These are phyloP conservation scores for Agonopterix subpropinquella DNA, from an alignment of 2,888 invertebrate genomes.

Conservation along the genomic window DNA sequence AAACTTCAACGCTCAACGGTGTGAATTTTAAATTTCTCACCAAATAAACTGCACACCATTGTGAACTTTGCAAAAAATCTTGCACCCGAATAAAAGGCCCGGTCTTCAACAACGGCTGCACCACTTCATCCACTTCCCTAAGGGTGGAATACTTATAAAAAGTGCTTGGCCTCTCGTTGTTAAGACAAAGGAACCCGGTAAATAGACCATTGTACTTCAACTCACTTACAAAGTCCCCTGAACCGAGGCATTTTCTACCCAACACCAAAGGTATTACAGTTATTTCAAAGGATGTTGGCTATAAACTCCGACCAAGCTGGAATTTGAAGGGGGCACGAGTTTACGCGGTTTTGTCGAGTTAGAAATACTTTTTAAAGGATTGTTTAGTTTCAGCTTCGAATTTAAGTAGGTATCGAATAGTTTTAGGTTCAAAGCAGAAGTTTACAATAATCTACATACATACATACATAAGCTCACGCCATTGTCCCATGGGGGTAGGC, in stretches of 20 bases:
- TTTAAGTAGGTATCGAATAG: too few species aligned
- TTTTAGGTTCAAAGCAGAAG: too few species aligned
- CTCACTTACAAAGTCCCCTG: constrained; percentile 4
- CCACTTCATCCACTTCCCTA: constrained; percentile 22
- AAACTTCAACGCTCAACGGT: background rate
- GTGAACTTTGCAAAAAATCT: background rate
- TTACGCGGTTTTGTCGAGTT: constrained; percentile 8
- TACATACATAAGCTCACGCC: too few species aligned
- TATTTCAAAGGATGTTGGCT: too few species aligned
- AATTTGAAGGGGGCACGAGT: constrained; percentile 19
- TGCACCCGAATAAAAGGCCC: constrained; percentile 11
- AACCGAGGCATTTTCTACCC: too few species aligned
- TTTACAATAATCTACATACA: too few species aligned
- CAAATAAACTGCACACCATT: background rate
- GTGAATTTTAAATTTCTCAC: background rate
- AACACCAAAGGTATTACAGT: too few species aligned
- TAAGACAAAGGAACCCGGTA: constrained; percentile 54
- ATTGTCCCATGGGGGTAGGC: too few species aligned
- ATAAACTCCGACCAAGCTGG: constrained; percentile 27
- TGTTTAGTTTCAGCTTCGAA: constrained; percentile 9
- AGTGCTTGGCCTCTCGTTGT: constrained; percentile 35
- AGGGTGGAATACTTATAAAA: constrained; percentile 13
- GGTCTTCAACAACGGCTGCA: constrained; percentile 9
- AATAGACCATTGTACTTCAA: constrained; percentile 56
- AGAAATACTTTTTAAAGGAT: constrained; percentile 18